Conservation (phyloP, 2,797 vertebrate genomes). For the Myotis daubentonii region DNA sequence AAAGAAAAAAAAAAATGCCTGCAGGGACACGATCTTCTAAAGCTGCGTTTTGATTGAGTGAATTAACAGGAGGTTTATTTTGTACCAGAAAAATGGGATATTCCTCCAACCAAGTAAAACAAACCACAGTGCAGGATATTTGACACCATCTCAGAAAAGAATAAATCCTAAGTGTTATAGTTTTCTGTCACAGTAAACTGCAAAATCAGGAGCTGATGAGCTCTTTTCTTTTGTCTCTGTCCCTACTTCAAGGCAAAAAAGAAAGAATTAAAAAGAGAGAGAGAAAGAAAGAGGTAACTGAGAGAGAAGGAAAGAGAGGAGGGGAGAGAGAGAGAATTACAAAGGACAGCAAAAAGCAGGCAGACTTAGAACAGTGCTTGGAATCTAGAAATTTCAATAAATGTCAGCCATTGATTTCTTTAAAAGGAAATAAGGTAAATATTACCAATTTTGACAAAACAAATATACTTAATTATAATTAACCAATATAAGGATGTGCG, state of each 20-base stretch:
- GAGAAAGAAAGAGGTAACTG: no score
- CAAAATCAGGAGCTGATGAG: background rate
- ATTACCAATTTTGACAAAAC: background rate
- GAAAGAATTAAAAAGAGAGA: background rate
- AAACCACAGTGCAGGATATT: background rate
- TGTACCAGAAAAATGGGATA: background rate
- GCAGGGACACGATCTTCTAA: background rate
- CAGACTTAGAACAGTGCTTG: background rate
- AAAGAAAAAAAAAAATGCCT: background rate
- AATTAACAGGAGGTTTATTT: background rate
- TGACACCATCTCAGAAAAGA: background rate
- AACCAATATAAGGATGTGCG: background rate
- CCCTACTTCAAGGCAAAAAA: background rate
- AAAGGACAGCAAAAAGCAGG: background rate
- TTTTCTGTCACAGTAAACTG: background rate
- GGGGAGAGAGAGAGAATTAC: no score
- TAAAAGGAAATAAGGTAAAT: constrained; percentile 23
- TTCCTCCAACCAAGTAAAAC: background rate
- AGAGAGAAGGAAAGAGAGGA: background rate
- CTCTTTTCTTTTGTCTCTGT: background rate
- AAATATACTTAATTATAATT: background rate
- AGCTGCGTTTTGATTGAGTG: background rate
- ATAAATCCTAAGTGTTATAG: background rate
- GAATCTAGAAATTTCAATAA: background rate
- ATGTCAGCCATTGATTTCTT: background rate